These are phyloP conservation scores for Triops cancriformis DNA, from an alignment of 1,140 invertebrate genomes.

Conservation along the genomic window DNA sequence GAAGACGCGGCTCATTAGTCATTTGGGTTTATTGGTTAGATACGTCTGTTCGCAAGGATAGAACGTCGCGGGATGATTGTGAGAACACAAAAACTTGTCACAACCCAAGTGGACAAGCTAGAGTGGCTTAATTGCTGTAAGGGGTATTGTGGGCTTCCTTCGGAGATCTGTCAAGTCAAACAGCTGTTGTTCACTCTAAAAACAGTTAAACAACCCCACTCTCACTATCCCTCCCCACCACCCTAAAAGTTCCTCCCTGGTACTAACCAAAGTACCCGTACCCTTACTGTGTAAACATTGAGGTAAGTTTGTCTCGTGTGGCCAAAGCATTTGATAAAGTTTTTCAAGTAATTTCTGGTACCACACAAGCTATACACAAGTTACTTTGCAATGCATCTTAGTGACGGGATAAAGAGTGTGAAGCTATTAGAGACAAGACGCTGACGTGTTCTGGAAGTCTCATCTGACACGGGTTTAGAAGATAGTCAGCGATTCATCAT, in stretches of 20 bases:
- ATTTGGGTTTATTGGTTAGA: slow-evolving; percentile 1
- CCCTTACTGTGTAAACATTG: too few relatives aligned
- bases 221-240: too few relatives aligned
- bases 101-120: not conserved
- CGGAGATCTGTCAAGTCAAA: not conserved
- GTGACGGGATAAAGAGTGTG: not conserved
- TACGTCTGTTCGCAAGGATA: not conserved
- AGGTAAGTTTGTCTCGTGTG: too few relatives aligned
- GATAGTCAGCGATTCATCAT: slow-evolving; percentile 8
- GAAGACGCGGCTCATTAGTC: slow-evolving; percentile 6
- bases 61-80: not conserved
- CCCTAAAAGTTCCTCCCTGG: too few relatives aligned
- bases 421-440: slow-evolving; percentile 10
- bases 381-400: too few relatives aligned
- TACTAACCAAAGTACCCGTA: too few relatives aligned
- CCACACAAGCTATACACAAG: too few relatives aligned
- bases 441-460: slow-evolving; percentile 9
- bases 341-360: not conserved
- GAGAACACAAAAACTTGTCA: not conserved
- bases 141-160: not conserved
- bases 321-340: not conserved
- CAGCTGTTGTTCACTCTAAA: not conserved
- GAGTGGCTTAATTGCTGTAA: not conserved
- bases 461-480: not conserved
- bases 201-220: too few relatives aligned